Percentiles rank a stretch among this genome's conserved stretches.
Evolutionary conservation across 2,797 vertebrate genomes (phyloP).

Genomic region (Remorina albescens): DNA sequence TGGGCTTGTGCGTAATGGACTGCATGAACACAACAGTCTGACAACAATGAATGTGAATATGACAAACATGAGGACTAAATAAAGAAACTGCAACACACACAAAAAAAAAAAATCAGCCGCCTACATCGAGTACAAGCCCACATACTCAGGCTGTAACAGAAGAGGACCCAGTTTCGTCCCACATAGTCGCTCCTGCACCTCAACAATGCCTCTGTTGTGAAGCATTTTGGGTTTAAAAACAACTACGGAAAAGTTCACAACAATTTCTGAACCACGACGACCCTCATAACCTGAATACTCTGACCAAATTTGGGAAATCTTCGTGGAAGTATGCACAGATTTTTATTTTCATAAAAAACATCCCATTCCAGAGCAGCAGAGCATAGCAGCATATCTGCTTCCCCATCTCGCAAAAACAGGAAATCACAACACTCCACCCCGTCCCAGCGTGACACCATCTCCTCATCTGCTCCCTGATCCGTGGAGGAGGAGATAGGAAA

Average conservation of each 20-base stretch:
- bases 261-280: not conserved
- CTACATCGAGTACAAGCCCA: conserved; percentile 53
- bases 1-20: conserved; percentile 33
- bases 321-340: conserved; percentile 9
- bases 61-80: conserved; percentile 41
- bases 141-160: conserved; percentile 34
- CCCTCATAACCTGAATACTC: conserved; percentile 8
- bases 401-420: conserved; percentile 76
- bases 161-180: conserved; percentile 53
- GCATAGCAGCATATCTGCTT: conserved; percentile 66
- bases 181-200: conserved; percentile 35
- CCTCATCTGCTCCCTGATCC: conserved; percentile 38
- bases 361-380: conserved; percentile 64
- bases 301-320: conserved; percentile 13
- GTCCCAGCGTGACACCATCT: conserved; percentile 61
- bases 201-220: conserved; percentile 6
- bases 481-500: conserved; percentile 18
- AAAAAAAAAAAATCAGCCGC: conserved; percentile 37
- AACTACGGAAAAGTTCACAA: not conserved
- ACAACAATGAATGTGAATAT: conserved; percentile 20
- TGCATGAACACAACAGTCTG: conserved; percentile 6
- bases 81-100: conserved; percentile 53
- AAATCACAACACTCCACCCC: conserved; percentile 76
- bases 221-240: not conserved
- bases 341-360: conserved; percentile 32